phyloP scores from a whole-genome alignment of 2,797 vertebrate genomes.

The Crax fasciolata region DNA sequence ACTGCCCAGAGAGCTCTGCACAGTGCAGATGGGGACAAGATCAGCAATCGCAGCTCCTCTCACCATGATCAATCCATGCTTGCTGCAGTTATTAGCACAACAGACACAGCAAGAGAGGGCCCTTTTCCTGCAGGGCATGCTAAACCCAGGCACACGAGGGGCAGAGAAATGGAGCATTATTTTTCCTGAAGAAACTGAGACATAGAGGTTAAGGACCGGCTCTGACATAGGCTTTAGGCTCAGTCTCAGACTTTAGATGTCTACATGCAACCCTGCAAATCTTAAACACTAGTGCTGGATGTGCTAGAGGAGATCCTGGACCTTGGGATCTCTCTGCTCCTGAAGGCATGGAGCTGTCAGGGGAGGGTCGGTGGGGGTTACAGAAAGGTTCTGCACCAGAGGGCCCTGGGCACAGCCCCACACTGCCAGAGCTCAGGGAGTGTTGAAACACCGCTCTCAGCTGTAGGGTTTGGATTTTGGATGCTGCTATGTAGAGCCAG shows the following conservation, averaged over 20 bases:
- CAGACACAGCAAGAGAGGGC: neutral
- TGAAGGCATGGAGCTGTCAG: too few relatives aligned
- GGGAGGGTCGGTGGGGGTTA: too few relatives aligned
- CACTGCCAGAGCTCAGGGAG: neutral
- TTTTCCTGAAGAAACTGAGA: neutral
- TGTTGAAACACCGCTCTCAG: too few relatives aligned
- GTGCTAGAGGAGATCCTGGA: neutral
- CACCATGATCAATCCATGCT: fast-evolving
- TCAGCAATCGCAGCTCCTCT: neutral
- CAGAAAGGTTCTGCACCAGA: too few relatives aligned
- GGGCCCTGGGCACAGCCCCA: too few relatives aligned
- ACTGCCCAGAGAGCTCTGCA: neutral
- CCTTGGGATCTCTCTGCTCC: neutral
- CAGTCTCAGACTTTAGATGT: neutral
- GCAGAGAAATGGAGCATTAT: neutral
- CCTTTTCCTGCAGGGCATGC: neutral
- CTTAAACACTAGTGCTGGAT: neutral
- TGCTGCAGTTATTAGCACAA: fast-evolving
- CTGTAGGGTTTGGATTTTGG: too few relatives aligned
- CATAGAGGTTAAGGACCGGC: neutral
- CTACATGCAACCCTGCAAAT: neutral
- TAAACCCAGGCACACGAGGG: neutral
- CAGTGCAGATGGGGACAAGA: neutral
- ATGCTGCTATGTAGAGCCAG: too few relatives aligned
- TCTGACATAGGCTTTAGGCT: neutral